Conservation (phyloP, 2,113 vertebrate genomes). For the Myotis lucifugus region DNA sequence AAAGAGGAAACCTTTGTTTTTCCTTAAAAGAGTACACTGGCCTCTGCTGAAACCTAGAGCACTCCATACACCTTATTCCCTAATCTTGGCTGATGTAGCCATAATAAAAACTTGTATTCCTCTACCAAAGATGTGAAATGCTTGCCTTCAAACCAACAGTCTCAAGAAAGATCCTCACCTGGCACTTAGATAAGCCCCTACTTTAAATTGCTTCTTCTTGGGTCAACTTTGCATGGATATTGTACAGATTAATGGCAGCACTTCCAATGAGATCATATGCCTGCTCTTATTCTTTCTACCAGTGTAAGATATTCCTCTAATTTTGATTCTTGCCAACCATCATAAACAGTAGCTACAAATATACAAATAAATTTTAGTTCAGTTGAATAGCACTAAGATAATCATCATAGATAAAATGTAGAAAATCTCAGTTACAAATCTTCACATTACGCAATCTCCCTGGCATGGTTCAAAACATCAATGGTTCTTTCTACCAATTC, state of each 20-base stretch:
- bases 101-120: background rate
- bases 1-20: background rate
- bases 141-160: background rate
- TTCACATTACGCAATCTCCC: background rate
- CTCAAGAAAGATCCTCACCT: background rate
- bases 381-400: background rate
- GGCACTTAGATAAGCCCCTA: background rate
- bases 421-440: background rate
- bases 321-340: background rate
- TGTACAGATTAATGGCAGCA: background rate
- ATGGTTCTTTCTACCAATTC: background rate
- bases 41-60: background rate
- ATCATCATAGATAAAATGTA: background rate
- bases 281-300: background rate
- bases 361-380: constrained; percentile 8
- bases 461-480: background rate
- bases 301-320: background rate
- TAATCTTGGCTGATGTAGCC: background rate
- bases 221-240: background rate
- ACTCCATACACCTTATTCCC: background rate
- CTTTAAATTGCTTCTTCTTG: background rate
- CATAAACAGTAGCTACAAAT: background rate
- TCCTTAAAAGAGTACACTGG: background rate
- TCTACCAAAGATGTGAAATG: background rate
- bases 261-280: background rate